Evolutionary conservation across 2,797 vertebrate genomes (phyloP).

Genomic region (Acrossocheilus fasciatus): DNA sequence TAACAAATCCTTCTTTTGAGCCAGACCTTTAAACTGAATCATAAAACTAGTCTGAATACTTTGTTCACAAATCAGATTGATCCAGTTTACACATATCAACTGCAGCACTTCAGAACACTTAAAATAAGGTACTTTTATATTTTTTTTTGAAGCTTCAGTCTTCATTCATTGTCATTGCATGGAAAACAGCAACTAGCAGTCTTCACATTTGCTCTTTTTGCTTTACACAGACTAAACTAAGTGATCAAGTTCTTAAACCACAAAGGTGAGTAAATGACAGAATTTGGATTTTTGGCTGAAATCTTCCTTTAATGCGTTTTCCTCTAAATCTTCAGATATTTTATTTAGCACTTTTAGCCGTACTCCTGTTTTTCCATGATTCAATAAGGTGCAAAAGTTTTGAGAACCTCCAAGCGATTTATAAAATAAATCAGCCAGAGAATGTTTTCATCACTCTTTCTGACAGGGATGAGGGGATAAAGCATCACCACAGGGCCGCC

Average conservation of each 20-base stretch:
- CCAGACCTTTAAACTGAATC: neutral
- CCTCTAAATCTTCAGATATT: neutral
- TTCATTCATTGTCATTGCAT: neutral
- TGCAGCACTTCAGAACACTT: neutral
- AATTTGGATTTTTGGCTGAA: neutral
- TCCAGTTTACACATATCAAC: neutral
- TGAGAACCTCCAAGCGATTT: slow-evolving; percentile 1
- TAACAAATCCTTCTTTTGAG: neutral
- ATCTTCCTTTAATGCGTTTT: slow-evolving; percentile 1
- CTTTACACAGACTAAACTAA: neutral
- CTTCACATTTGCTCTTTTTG: neutral
- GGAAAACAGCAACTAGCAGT: neutral
- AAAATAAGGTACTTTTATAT: neutral
- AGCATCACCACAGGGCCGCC: slow-evolving; percentile 70
- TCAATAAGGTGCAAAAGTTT: slow-evolving; percentile 34
- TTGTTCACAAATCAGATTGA: neutral
- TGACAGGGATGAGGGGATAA: slow-evolving; percentile 68
- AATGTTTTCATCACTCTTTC: slow-evolving; percentile 55
- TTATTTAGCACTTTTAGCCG: slow-evolving; percentile 8
- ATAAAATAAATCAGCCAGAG: slow-evolving; percentile 41
- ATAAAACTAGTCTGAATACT: neutral
- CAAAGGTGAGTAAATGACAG: neutral
- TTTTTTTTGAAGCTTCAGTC: neutral
- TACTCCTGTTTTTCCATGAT: slow-evolving; percentile 51
- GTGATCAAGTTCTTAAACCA: neutral